Percentiles rank a stretch among this genome's conserved stretches.
Evolutionary conservation across 2,113 vertebrate species (phyloP).

Genomic region (Nymphicus hollandicus): DNA sequence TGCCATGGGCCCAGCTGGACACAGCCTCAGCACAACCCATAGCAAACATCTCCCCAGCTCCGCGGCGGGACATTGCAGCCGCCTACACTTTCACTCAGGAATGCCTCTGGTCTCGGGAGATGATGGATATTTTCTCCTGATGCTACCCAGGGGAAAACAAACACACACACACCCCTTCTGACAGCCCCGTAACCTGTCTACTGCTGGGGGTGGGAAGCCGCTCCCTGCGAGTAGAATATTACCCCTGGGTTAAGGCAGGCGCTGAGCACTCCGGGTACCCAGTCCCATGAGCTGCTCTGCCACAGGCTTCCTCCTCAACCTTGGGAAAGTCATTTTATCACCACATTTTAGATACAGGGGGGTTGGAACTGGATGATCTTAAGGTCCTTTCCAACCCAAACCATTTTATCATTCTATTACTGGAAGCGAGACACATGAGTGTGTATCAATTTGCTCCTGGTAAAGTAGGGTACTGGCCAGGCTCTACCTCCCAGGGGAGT

Average conservation of each 20-base stretch:
- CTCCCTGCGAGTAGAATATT: not conserved
- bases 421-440: rapidly evolving
- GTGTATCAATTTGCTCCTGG: not conserved
- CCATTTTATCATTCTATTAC: not conserved
- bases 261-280: rapidly evolving
- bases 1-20: not conserved
- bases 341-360: not conserved
- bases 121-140: slow-evolving; percentile 50
- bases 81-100: slow-evolving; percentile 47
- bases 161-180: slow-evolving; percentile 11
- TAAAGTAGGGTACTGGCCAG: not conserved
- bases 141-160: slow-evolving; percentile 35
- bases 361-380: not conserved
- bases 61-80: not conserved
- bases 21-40: not conserved
- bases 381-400: not conserved
- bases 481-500: not conserved
- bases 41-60: slow-evolving; percentile 9
- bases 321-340: not conserved
- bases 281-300: not conserved
- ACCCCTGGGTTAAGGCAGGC: not conserved
- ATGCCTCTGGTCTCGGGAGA: slow-evolving; percentile 21
- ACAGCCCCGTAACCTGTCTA: not conserved
- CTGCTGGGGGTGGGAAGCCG: not conserved
- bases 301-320: not conserved